Evolutionary conservation across 2,888 invertebrate genomes (phyloP), one percentile per base, ranked within the genome.

Genomic region (Microctonus aethiopoides): DNA sequence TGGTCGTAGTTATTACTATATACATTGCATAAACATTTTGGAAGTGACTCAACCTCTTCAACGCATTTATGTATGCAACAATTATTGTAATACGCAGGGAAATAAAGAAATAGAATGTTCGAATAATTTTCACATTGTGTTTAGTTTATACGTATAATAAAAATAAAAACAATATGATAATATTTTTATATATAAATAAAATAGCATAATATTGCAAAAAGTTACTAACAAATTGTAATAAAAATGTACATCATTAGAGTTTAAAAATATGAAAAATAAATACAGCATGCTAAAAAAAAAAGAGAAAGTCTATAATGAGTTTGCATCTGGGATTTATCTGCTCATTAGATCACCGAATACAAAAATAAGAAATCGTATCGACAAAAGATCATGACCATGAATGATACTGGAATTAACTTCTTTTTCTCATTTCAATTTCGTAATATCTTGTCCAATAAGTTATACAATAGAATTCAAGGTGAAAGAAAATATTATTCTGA

Each of bases 11-110:
- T 57, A 32, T 66, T 60, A 39, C 61, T 24, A 54, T 56, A 66
- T 22, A 41, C 29, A 54, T 70, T 70, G 66, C 66, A 67, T 66
- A 61, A 70, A 70, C 62, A 22, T 32, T 70, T 61, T 66, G 66
- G 70, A 56, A 56, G 54, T 62, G 66, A 66, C 56, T 34, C 59
- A 51, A 34, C 46, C 29, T 32, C 34, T 26, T 54, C 20, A 4
- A 6, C 36, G 52, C 26, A 36, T 26, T 56, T 51, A 39, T 52
- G 22, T 57, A 2, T 63, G 16, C 13, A 20, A 60, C 9, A 54
- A 65, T 56, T 32, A 54, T 36, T 36, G 39, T 7, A 36, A 36
- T 39, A 34, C 32, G 11, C 29, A 51, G 11, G 26, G 29, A 32
- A 32, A n/a, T 16, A 63, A 62, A 24, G 32, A 62, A 46, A 20